A percentile compares a stretch with the other conserved stretches of the same genome.
These are phyloP conservation scores for Malacoctenus gilli DNA, from an alignment of 2,797 vertebrate genomes.

Conservation along the genomic window DNA sequence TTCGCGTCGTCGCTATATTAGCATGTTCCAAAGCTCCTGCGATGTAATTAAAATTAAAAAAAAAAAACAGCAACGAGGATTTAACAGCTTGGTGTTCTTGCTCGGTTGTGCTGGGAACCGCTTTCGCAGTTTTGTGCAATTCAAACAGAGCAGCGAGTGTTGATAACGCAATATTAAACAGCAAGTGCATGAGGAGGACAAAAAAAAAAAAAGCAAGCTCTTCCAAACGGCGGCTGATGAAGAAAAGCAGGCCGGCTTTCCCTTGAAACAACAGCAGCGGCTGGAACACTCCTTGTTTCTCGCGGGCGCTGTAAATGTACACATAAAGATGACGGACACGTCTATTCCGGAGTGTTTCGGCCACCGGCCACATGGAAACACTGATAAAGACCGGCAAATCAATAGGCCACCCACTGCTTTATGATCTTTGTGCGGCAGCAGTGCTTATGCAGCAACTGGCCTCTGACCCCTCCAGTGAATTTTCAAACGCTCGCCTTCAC, in stretches of 20 bases:
- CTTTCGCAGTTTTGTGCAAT: conserved; percentile 27
- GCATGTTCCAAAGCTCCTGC: not conserved
- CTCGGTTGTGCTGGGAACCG: conserved; percentile 12
- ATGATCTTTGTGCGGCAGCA: conserved; percentile 70
- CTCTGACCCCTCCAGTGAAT: conserved; percentile 70
- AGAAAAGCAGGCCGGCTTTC: conserved; percentile 20
- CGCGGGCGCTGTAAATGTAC: conserved; percentile 54
- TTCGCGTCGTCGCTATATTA: not conserved
- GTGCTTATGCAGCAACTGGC: conserved; percentile 75
- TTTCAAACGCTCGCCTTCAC: conserved; percentile 62
- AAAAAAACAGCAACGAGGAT: conserved; percentile 14
- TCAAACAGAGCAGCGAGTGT: conserved; percentile 6
- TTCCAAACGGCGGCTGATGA: conserved; percentile 39
- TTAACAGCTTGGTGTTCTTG: conserved; percentile 11
- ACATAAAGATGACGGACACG: conserved; percentile 72
- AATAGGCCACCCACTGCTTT: conserved; percentile 75
- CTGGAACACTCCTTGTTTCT: conserved; percentile 49
- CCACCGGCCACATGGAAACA: conserved; percentile 69
- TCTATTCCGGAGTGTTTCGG: conserved; percentile 54
- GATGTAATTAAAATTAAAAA: conserved; percentile 4
- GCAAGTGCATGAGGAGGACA: conserved; percentile 16
- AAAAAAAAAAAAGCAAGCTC: no score
- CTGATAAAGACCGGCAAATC: conserved; percentile 71
- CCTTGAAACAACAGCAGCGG: conserved; percentile 39
- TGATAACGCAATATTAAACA: conserved; percentile 18